Base-by-base conservation (phyloP, 2,113 vertebrate genomes). In the Galeopterus variegatus region DNA sequence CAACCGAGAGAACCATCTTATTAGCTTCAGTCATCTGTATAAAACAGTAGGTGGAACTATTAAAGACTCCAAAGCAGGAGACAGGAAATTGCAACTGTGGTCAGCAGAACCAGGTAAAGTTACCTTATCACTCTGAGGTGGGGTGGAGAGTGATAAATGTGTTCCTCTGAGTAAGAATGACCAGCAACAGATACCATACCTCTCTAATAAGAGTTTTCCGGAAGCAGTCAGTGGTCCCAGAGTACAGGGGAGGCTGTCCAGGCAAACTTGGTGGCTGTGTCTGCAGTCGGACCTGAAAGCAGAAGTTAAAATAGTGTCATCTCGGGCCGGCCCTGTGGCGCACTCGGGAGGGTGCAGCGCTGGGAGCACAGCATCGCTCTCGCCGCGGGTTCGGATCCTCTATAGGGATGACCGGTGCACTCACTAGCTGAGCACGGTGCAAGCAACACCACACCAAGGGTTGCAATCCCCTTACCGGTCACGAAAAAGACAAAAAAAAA, bases 211-310 rank as follows among this genome's bases (percentile, higher is more conserved):
- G 97, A 48, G 99, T 99, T 98, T 99, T 99, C 96, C 97, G 99
- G 97, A 99, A 99, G 97, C 99, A 99, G 98, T 99, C 99, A 21
- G 99, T 98, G 75, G 99, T 99, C 75, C 99, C 99, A 18, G 98
- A 95, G 92, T 99, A 99, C 67, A 99, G 19, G 0, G 88, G 98
- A 8, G 94, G 11, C 88, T 99, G 99, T 33, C 99, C 99, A 6
- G 99, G 99, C 96, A 98, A 98, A 17, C 99, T 98, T 54, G 98
- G 99, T 2, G 99, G 98, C 95, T 99, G 99, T 33, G 99, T 99
- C 97, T 99, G 99, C 94, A 99, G 98, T 62, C 99, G 99, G 93
- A 99, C 99, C 99, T 99, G 95, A 85, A 36, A 92, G n/a, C 2
- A 88, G 31, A 97, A 96, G 21, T 90, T 67, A 92, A 97, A 95